Evolutionary conservation across 2,113 vertebrate genomes (phyloP).

Genomic region (Vombatus ursinus): DNA sequence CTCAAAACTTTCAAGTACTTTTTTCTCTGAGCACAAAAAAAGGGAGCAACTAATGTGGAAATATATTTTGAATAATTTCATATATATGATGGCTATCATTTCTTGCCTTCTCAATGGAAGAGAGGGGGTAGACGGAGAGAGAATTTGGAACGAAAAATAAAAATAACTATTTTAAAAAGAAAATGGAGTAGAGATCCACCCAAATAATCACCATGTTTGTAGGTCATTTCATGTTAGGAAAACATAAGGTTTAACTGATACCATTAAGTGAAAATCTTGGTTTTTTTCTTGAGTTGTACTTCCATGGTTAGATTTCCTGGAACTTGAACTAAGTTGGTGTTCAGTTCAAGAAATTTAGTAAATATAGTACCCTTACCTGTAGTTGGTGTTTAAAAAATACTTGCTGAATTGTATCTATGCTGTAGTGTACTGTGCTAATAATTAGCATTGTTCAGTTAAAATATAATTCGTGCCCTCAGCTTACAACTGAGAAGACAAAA

Average conservation of each 20-base stretch:
- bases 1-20: not conserved
- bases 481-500: not conserved
- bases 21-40: not conserved
- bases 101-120: not conserved
- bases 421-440: not conserved
- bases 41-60: not conserved
- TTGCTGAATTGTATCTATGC: not conserved
- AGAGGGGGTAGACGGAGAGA: not conserved
- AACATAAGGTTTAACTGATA: not conserved
- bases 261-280: conserved; percentile 26
- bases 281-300: not conserved
- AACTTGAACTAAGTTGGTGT: conserved; percentile 24
- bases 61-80: not conserved
- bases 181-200: conserved; percentile 10
- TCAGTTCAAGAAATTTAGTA: conserved; percentile 8
- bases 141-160: not conserved
- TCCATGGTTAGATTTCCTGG: conserved; percentile 38
- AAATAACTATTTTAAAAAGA: not conserved
- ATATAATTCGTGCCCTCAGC: not conserved
- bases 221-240: conserved; percentile 42
- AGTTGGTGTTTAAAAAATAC: not conserved
- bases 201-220: not conserved
- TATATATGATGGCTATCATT: not conserved
- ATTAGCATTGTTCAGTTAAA: not conserved
- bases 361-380: not conserved